Evolutionary conservation across 92 coral and sea anemone genomes (phyloP).

Genomic region (Actinernus sp.): DNA sequence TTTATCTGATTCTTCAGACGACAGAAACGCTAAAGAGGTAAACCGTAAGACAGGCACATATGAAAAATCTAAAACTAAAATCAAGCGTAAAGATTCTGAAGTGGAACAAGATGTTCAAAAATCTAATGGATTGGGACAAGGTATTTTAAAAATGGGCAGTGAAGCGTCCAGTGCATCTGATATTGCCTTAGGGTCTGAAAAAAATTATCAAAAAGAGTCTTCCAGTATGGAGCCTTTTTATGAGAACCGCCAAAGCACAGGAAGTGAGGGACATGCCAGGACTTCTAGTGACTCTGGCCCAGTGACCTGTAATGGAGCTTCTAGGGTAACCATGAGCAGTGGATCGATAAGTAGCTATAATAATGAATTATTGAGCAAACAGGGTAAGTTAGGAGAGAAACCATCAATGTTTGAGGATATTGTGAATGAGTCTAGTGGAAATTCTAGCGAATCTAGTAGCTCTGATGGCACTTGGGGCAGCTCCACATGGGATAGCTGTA

Average conservation of each 20-base stretch:
- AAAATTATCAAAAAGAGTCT: neutral
- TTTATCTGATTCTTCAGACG: neutral
- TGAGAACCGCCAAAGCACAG: slow-evolving; percentile 21
- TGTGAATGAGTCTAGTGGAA: slow-evolving; percentile 63
- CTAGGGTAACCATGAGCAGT: neutral
- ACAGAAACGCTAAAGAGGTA: neutral
- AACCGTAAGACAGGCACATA: neutral
- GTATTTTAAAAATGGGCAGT: neutral
- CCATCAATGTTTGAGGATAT: slow-evolving; percentile 34
- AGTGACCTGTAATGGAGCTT: neutral
- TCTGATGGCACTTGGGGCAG: slow-evolving; percentile 57
- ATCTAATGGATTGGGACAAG: no score
- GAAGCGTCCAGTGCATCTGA: neutral
- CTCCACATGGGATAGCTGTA: slow-evolving; percentile 47
- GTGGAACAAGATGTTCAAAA: no score
- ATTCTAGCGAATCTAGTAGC: slow-evolving; percentile 35
- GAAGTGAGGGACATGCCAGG: neutral
- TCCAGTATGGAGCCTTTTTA: slow-evolving; percentile 21
- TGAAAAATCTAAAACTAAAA: neutral
- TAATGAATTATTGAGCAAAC: slow-evolving; percentile 21
- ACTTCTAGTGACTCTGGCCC: neutral
- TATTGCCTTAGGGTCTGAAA: neutral
- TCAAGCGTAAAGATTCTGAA: neutral
- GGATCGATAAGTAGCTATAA: neutral
- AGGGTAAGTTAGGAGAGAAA: slow-evolving; percentile 16